These are phyloP conservation scores for Girardia tigrina DNA, from an alignment of 2,888 invertebrate genomes.

Conservation along the genomic window DNA sequence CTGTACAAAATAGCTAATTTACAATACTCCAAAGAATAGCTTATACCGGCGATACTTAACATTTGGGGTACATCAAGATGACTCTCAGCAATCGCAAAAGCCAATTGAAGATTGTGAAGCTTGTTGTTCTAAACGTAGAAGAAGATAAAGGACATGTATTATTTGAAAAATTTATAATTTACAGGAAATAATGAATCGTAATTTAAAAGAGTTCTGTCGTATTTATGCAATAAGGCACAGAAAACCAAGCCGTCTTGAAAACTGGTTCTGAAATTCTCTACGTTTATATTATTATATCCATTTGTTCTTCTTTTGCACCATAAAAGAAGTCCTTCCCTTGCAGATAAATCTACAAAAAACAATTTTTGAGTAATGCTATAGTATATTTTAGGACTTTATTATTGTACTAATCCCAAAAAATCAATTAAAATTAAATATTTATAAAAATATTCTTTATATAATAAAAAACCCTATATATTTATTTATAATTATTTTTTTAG, in stretches of 20 bases:
- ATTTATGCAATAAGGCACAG: background rate
- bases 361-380: no score
- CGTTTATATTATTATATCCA: background rate
- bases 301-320: constrained; percentile 2
- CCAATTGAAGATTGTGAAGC: background rate
- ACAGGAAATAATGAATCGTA: background rate
- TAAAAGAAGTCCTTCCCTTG: background rate
- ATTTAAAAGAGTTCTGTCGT: background rate
- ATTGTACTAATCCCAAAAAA: no score
- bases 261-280: constrained; percentile 9
- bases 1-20: no score
- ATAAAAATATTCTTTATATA: no score
- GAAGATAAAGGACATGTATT: background rate
- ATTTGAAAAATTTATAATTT: background rate
- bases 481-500: no score
- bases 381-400: no score
- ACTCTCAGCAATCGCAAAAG: background rate
- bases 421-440: no score
- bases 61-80: constrained; percentile 11
- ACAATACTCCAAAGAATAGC: no score
- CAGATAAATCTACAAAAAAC: background rate
- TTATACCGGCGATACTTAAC: background rate
- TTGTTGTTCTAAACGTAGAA: background rate
- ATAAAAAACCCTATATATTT: no score
- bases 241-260: constrained; percentile 1